Evolutionary conservation across 2,797 vertebrate species (phyloP).

Genomic region (Acanthurus leucopareius): DNA sequence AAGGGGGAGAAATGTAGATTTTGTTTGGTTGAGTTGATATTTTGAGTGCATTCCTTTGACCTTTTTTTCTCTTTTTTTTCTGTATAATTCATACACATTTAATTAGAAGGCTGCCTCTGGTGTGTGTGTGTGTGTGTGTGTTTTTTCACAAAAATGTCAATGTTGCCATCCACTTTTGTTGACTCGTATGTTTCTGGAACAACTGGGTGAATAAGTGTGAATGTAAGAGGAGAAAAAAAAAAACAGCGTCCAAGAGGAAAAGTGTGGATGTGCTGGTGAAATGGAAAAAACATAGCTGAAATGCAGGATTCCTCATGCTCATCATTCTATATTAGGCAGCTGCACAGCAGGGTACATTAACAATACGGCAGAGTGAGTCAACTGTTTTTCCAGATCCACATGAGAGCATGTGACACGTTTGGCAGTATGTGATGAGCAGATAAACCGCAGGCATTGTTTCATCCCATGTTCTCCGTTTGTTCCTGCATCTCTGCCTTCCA

Average conservation of each 20-base stretch:
- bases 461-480: constrained; percentile 42
- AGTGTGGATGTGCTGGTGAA: constrained; percentile 44
- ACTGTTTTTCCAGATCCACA: constrained; percentile 72
- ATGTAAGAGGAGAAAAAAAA: constrained; percentile 16
- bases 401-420: constrained; percentile 52
- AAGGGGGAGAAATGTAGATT: constrained; percentile 36
- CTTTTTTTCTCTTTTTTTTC: neutral
- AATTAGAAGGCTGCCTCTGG: neutral
- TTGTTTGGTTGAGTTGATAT: constrained; percentile 21
- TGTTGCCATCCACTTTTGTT: neutral
- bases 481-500: constrained; percentile 44
- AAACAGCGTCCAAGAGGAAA: constrained; percentile 21
- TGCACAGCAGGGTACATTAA: constrained; percentile 75
- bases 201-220: constrained; percentile 1
- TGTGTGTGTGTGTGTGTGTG: too few relatives aligned
- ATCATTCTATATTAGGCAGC: constrained; percentile 78
- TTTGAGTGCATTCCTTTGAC: constrained; percentile 10
- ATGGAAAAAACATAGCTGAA: constrained; percentile 72
- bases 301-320: constrained; percentile 71
- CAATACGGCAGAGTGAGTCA: constrained; percentile 61
- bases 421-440: constrained; percentile 58
- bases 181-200: neutral
- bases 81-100: neutral
- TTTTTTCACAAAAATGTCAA: constrained; percentile 13
- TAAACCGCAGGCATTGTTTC: constrained; percentile 57